A percentile compares a stretch with the other conserved stretches of the same genome.
Evolutionary conservation across 2,888 invertebrate genomes (phyloP).

Genomic region (Auanema freiburgensis): DNA sequence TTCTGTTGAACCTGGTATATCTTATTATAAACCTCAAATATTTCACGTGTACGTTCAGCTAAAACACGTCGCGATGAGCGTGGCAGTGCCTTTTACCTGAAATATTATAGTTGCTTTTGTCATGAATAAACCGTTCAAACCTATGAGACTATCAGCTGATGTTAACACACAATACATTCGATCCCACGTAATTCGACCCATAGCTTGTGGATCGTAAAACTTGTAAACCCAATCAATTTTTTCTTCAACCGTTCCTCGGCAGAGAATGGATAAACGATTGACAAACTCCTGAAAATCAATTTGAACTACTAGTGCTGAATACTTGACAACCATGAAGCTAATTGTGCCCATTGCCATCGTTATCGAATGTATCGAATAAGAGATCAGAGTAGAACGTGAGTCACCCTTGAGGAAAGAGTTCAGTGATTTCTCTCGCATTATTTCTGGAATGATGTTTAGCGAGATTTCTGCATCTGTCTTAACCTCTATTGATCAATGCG

Average conservation of each 20-base stretch:
- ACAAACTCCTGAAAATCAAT: conserved; percentile 49
- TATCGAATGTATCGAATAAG: conserved; percentile 58
- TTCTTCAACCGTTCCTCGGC: conserved; percentile 56
- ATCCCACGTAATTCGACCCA: conserved; percentile 55
- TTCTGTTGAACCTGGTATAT: conserved; percentile 6
- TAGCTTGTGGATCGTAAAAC: conserved; percentile 55
- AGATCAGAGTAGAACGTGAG: conserved; percentile 57
- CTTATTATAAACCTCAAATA: not conserved
- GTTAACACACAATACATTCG: conserved; percentile 55
- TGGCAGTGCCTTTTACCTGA: too few species aligned
- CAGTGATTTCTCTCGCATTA: conserved; percentile 53
- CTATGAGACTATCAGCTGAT: conserved; percentile 58
- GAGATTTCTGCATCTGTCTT: not conserved
- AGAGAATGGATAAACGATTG: conserved; percentile 52
- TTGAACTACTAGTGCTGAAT: conserved; percentile 5
- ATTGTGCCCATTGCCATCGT: conserved; percentile 57
- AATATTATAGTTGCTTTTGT: too few species aligned
- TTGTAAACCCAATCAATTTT: conserved; percentile 59
- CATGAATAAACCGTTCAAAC: conserved; percentile 16
- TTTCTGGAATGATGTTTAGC: conserved; percentile 33
- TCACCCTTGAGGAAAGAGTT: conserved; percentile 59
- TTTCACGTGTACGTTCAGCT: not conserved
- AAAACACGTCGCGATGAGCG: too few species aligned
- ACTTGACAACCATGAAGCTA: conserved; percentile 49
- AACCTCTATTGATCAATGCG: conserved; percentile 54